Conservation (phyloP, 2,888 invertebrate genomes). For the Chesias legatella region DNA sequence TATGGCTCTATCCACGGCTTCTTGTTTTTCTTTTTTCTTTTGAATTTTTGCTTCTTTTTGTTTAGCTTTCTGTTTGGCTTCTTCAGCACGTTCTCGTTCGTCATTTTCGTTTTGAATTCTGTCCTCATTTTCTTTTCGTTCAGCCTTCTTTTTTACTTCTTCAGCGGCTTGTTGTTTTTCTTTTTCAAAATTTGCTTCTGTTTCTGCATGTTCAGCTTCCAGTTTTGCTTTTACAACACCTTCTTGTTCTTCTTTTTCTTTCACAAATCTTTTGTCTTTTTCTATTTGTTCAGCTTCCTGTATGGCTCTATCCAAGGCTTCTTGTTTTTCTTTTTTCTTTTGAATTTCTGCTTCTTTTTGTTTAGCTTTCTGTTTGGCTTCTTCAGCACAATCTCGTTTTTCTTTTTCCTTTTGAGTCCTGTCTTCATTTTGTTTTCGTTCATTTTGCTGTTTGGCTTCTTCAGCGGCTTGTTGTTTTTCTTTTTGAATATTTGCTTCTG, state of each 20-base stretch:
- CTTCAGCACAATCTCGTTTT: constrained; percentile 12
- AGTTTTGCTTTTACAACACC: constrained; percentile 9
- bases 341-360: neutral
- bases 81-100: constrained; percentile 12
- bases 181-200: constrained; percentile 1
- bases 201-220: neutral
- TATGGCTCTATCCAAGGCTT: constrained; percentile 5
- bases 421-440: constrained; percentile 4
- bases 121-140: too few relatives aligned
- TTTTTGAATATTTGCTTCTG: constrained; percentile 1
- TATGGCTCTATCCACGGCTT: constrained; percentile 5
- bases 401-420: constrained; percentile 16
- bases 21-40: too few relatives aligned
- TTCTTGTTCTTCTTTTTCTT: constrained; percentile 14
- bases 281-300: neutral
- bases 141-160: constrained; percentile 7
- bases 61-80: constrained; percentile 2
- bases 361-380: constrained; percentile 2
- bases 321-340: too few relatives aligned
- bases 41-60: too few relatives aligned
- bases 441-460: constrained; percentile 8
- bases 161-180: constrained; percentile 12
- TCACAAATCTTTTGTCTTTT: too few relatives aligned
- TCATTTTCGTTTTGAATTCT: constrained; percentile 16
- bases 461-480: constrained; percentile 9